Percentiles rank a stretch among this genome's conserved stretches.
phyloP scores from a whole-genome alignment of 2,888 invertebrate species.

The Drosophila monieri region DNA sequence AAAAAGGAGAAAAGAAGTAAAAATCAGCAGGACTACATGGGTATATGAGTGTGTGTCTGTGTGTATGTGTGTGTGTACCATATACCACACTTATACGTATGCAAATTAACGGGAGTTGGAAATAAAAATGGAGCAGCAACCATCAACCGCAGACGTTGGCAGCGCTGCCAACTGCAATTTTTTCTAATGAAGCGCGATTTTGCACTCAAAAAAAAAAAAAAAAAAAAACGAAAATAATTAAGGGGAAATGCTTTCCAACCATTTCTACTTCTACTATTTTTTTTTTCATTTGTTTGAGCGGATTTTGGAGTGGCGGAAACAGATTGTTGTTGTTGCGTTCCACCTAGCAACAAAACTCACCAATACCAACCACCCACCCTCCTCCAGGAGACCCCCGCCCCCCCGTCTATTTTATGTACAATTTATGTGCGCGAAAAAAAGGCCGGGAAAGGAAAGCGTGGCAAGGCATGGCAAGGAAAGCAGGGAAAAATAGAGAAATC shows the following conservation, averaged over 20 bases:
- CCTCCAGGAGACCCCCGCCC: conserved; percentile 13
- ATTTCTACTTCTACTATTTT: background rate
- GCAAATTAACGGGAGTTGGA: conserved; percentile 75
- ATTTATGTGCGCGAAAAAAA: conserved; percentile 67
- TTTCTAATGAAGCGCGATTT: conserved; percentile 71
- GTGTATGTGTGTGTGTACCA: conserved; percentile 16
- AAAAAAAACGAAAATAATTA: background rate
- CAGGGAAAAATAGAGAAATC: conserved; percentile 52
- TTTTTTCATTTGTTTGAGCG: conserved; percentile 2
- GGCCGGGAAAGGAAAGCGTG: background rate
- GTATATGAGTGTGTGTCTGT: conserved; percentile 8
- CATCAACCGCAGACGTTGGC: conserved; percentile 64
- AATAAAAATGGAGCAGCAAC: conserved; percentile 77
- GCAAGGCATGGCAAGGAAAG: background rate
- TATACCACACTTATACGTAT: conserved; percentile 44
- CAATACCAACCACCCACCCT: conserved; percentile 58
- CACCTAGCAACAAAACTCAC: conserved; percentile 70
- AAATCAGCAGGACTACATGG: conserved; percentile 26
- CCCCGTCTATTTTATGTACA: conserved; percentile 63
- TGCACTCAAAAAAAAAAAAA: conserved; percentile 31
- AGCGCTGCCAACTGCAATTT: conserved; percentile 38
- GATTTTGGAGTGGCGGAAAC: conserved; percentile 45
- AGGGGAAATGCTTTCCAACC: conserved; percentile 52
- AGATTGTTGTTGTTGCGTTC: conserved; percentile 24
- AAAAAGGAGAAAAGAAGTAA: conserved; percentile 31